Evolutionary conservation across 2,888 invertebrate species (phyloP).

Genomic region (Exephanes ischioxanthus): DNA sequence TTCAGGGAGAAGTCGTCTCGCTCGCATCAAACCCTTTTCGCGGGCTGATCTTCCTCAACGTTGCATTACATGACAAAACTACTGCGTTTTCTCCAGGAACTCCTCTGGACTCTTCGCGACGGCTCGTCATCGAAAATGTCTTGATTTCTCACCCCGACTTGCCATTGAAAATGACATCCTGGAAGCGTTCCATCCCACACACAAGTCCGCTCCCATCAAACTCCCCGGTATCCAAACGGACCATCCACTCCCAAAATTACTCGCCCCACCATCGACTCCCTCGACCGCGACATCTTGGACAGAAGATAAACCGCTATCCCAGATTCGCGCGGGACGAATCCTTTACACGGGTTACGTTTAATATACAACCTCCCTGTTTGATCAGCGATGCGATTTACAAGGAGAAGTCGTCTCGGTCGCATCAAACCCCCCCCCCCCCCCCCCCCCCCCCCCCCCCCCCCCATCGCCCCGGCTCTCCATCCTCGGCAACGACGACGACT

Average conservation of each 20-base stretch:
- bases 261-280: background rate
- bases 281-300: conserved; percentile 24
- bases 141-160: background rate
- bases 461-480: conserved; percentile 51
- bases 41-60: background rate
- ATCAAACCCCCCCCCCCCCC: conserved; percentile 43
- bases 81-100: conserved; percentile 59
- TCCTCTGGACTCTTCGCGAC: background rate
- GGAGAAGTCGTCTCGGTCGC: conserved; percentile 73
- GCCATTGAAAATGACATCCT: conserved; percentile 3
- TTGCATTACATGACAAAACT: conserved; percentile 66
- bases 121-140: background rate
- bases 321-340: conserved; percentile 57
- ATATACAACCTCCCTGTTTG: conserved; percentile 84
- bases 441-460: conserved; percentile 49
- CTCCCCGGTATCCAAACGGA: background rate
- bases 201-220: background rate
- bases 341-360: conserved; percentile 79
- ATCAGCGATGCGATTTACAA: conserved; percentile 84
- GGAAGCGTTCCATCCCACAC: background rate
- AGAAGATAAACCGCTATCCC: conserved; percentile 74
- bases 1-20: conserved; percentile 77
- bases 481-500: conserved; percentile 51
- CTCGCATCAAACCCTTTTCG: conserved; percentile 56
- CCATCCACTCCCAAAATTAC: background rate